Evolutionary conservation across 2,113 vertebrate genomes (phyloP).

Genomic region (Corythornis madagascariensis): DNA sequence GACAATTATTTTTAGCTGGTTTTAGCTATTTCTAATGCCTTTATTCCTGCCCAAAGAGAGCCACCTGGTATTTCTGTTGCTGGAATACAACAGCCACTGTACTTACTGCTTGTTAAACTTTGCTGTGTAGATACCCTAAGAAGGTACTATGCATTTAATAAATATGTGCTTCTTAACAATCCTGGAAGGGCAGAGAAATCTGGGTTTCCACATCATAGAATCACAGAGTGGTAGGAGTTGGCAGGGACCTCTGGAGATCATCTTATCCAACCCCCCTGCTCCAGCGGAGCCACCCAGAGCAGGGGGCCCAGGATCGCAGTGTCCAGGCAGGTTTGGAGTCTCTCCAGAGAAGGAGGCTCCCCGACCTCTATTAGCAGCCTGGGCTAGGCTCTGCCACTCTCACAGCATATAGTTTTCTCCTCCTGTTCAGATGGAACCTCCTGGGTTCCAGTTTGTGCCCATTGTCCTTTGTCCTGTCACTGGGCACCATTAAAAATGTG

Average conservation of each 20-base stretch:
- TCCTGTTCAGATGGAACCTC: too few relatives aligned
- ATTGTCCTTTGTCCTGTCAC: not conserved
- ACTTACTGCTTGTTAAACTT: not conserved
- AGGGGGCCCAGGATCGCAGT: rapidly evolving
- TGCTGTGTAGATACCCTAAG: not conserved
- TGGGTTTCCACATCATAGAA: not conserved
- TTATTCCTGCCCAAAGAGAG: not conserved
- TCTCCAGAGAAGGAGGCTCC: not conserved
- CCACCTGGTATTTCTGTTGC: not conserved
- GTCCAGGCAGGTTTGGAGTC: not conserved
- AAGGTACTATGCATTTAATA: not conserved
- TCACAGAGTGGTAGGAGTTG: not conserved
- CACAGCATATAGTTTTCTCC: too few relatives aligned
- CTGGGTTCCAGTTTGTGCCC: too few relatives aligned
- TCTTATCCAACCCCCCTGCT: not conserved
- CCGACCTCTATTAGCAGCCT: not conserved
- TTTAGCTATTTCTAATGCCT: not conserved
- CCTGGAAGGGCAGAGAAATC: not conserved
- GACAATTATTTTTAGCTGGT: not conserved
- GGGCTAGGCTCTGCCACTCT: too few relatives aligned
- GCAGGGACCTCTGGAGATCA: not conserved
- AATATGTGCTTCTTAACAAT: not conserved
- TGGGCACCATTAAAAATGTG: not conserved
- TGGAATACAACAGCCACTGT: not conserved
- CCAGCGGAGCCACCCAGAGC: not conserved